Evolutionary conservation across 1,140 invertebrate species (phyloP).

Genomic region (Varroa destructor): DNA sequence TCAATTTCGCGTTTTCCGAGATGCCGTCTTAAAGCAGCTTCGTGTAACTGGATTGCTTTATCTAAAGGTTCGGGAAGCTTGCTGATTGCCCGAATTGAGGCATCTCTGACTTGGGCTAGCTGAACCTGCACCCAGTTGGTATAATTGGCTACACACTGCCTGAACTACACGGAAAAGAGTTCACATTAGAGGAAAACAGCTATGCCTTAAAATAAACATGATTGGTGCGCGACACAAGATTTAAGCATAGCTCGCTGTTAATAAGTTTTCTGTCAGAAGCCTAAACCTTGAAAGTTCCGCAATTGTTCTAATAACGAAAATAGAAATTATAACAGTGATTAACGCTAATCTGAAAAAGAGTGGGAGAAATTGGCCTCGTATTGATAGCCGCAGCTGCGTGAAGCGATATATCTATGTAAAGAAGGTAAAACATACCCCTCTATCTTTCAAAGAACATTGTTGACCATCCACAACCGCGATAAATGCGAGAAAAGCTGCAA

Average conservation of each 20-base stretch:
- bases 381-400: neutral
- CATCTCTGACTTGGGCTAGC: constrained; percentile 3
- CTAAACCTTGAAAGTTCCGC: neutral
- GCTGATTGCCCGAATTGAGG: neutral
- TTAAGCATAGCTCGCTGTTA: neutral
- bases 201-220: neutral
- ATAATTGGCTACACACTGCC: constrained; percentile 2
- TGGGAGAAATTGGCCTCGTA: neutral
- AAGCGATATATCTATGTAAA: neutral
- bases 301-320: neutral
- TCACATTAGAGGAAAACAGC: neutral
- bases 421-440: neutral
- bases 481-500: constrained; percentile 1
- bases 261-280: neutral
- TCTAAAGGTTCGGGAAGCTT: constrained; percentile 1
- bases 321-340: neutral
- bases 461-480: neutral
- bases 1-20: too few species aligned
- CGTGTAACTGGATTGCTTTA: neutral
- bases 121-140: constrained; percentile 25
- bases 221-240: neutral
- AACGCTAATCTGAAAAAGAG: neutral
- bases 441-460: constrained; percentile 8
- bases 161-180: neutral
- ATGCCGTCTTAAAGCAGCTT: too few species aligned